Base-by-base conservation (phyloP, 1,140 invertebrate genomes). In the Ganaspis sp. region DNA sequence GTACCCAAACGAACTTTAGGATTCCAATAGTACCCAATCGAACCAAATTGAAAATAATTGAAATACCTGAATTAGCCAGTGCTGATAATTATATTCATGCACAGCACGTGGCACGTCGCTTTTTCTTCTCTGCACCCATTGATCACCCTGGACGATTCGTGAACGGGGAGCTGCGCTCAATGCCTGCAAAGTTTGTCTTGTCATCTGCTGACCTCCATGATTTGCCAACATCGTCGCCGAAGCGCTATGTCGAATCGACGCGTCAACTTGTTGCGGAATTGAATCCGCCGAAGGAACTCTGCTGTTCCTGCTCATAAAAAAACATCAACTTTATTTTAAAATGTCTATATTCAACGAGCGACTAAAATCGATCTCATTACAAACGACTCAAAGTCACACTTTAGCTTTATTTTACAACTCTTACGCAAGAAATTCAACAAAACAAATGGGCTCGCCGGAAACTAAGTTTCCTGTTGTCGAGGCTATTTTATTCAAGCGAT, bases 21-120 rank as follows among this genome's bases (percentile, higher is more conserved):
- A n/a, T n/a, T n/a, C n/a, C n/a, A n/a, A n/a, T n/a, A n/a, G n/a
- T n/a, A n/a, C n/a, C 6, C 6, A 34, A 34, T 3, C 53, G 19
- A 70, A 71, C 29, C 26, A 0, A 4, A 74, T 29, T 45, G n/a
- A 54, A 64, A 76, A 9, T 45, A 6, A 73, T 79, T 40, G n/a
- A n/a, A n/a, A 79, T 83, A 95, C 95, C 92, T 96, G 95, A 86
- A 97, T 94, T 6, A 97, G 92, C 96, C 96, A 97, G 86, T 98
- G 96, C 84, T 97, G 95, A 83, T 95, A 96, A 87, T 95, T 95
- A 82, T 94, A 94, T 82, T 93, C 94, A 72, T 94, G 92, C 34
- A 88, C 84, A 4, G 83, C 86, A 34, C 90, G 84, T 5, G 90
- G 91, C 6, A 93, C 92, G 79, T 95, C 94, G 54, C 93, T 93